phyloP scores from a whole-genome alignment of 2,797 vertebrate species.

The Sylvilagus floridanus region DNA sequence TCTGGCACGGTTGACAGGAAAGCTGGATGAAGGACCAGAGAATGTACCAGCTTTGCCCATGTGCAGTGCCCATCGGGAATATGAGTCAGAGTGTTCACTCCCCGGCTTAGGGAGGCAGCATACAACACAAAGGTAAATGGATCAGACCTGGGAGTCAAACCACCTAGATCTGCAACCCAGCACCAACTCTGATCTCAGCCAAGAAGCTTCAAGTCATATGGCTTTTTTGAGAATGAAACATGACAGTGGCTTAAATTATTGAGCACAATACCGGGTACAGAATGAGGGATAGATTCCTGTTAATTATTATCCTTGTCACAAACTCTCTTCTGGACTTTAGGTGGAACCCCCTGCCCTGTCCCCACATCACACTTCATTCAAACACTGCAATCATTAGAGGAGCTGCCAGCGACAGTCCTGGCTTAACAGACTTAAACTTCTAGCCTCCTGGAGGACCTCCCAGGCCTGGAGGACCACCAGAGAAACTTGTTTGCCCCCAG shows the following conservation, averaged over 20 bases:
- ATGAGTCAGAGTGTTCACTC: not conserved
- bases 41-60: not conserved
- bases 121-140: not conserved
- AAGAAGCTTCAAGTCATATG: not conserved
- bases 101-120: not conserved
- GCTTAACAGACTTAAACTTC: not conserved
- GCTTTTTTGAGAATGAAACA: not conserved
- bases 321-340: not conserved
- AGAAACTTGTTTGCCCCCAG: not conserved
- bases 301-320: not conserved
- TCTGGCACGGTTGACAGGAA: not conserved
- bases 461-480: constrained; percentile 15
- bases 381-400: not conserved
- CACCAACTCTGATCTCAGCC: not conserved
- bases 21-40: not conserved
- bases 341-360: not conserved
- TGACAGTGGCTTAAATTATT: not conserved
- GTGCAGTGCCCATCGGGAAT: not conserved
- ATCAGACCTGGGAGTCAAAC: not conserved
- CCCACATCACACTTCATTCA: not conserved
- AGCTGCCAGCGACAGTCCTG: not conserved
- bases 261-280: not conserved
- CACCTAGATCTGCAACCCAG: not conserved
- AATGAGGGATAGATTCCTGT: not conserved
- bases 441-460: not conserved